Base-by-base conservation (phyloP, 2,797 vertebrate species). In the Columba guinea region DNA sequence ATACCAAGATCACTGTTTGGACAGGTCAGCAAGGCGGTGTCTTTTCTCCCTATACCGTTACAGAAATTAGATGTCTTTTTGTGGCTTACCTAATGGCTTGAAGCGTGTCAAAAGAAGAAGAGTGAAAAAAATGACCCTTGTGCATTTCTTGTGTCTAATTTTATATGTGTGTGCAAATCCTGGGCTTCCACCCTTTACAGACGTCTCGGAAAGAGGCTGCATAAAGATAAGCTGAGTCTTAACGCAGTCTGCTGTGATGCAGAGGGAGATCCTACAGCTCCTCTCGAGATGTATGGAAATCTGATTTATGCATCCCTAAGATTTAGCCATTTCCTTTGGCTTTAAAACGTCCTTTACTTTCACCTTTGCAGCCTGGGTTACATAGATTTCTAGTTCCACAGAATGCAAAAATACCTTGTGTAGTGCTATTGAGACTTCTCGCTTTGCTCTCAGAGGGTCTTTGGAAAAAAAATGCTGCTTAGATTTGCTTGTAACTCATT, bases 1-100 rank as follows among this genome's bases (percentile, higher is more conserved):
- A n/a, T 99, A 98, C 97, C 98, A 99, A 85, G 99, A 99, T 3
- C 98, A 99, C 44, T 71, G 95, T 32, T 65, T 97, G 30, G 99
- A 99, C 97, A 98, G 99, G 98, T 98, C 7, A 44, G 95, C 60
- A 20, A 32, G 32, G n/a, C 19, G 0, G 6, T 13, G 11, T 5
- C 26, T 59, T 8, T 32, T 52, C 48, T 65, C 34, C 14, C 3
- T 58, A 0, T 11, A 12, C 30, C 27, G 44, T 15, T 27, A 10
- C 35, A 37, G 34, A 63, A 48, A 27, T 34, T 3, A 15, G 15
- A 17, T 37, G 37, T 44, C 12, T 17, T 46, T 6, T 41, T 49
- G 30, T 48, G 51, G 26, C 10, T 73, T 69, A 6, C 27, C 27
- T 76, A 13, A 20, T 63, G 59, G 10, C 24, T 65, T 73, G 63